Percentiles rank a stretch among this genome's conserved stretches.
Conservation (phyloP, 2,113 vertebrate species). For the Oryctolagus cuniculus region DNA sequence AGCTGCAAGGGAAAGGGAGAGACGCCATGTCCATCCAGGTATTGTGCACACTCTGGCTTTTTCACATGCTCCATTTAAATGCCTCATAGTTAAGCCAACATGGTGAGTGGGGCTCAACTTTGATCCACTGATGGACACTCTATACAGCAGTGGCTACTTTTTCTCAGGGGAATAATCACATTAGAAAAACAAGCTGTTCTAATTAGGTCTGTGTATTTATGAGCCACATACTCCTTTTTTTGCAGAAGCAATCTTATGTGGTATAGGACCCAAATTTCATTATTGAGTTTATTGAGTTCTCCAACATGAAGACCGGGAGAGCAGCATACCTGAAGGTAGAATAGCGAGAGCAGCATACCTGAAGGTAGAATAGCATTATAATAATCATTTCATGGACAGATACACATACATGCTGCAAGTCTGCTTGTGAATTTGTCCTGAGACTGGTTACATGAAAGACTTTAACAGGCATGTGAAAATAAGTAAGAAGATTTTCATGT, state of each 20-base stretch:
- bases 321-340: background rate
- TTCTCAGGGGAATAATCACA: conserved; percentile 63
- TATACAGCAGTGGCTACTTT: conserved; percentile 31
- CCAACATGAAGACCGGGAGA: background rate
- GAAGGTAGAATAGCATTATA: background rate
- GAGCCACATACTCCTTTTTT: background rate
- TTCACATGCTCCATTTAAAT: conserved; percentile 72
- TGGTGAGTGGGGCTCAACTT: conserved; percentile 53
- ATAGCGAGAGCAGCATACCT: background rate
- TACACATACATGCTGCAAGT: too few species aligned
- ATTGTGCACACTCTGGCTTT: conserved; percentile 41
- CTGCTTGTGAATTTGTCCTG: background rate
- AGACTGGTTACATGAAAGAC: background rate
- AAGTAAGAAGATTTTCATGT: background rate
- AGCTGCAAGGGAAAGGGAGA: conserved; percentile 56
- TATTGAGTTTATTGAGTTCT: conserved; percentile 31
- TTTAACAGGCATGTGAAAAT: background rate
- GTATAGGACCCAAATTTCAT: background rate
- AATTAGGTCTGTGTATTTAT: conserved; percentile 51
- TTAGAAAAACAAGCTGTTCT: conserved; percentile 60
- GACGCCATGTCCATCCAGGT: conserved; percentile 56
- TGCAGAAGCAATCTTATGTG: background rate
- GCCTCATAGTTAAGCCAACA: conserved; percentile 67
- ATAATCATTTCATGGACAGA: background rate
- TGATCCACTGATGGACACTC: conserved; percentile 31